phyloP scores from a whole-genome alignment of 1,140 invertebrate genomes.

The Drosophila kepulauana region DNA sequence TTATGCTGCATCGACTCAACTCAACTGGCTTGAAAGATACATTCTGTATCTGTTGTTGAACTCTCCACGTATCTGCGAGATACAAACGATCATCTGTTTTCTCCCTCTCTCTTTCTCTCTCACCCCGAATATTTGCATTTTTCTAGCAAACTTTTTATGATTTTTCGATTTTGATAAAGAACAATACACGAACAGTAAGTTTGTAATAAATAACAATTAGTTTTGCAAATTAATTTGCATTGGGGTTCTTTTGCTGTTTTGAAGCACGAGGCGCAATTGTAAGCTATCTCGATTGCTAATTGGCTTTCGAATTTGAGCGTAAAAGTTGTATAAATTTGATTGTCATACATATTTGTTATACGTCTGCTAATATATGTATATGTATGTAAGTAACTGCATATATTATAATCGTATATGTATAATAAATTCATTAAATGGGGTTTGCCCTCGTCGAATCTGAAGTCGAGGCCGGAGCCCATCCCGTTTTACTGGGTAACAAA shows the following conservation, averaged over 20 bases:
- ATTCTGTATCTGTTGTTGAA: constrained; percentile 1
- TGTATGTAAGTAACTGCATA: neutral
- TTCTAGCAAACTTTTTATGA: too few relatives aligned
- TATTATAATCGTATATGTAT: constrained; percentile 8
- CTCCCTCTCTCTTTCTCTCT: neutral
- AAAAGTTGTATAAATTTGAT: neutral
- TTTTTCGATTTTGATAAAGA: neutral
- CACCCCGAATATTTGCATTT: too few relatives aligned
- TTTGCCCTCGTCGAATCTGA: neutral
- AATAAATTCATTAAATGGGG: constrained; percentile 6
- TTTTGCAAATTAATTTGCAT: neutral
- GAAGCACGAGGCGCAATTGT: neutral
- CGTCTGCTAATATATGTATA: constrained; percentile 6
- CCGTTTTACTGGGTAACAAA: neutral
- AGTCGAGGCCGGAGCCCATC: neutral
- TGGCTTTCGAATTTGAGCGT: neutral
- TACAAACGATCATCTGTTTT: constrained; percentile 14
- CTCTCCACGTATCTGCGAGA: constrained; percentile 11
- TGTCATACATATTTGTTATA: neutral
- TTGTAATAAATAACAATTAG: constrained; percentile 5
- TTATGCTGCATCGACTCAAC: constrained; percentile 22
- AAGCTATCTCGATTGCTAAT: neutral
- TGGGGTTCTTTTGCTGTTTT: neutral
- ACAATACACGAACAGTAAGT: constrained; percentile 14
- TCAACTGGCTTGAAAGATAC: constrained; percentile 13